A percentile compares a stretch with the other conserved stretches of the same genome.
Evolutionary conservation across 2,113 vertebrate genomes (phyloP).

Genomic region (Saiga tatarica): DNA sequence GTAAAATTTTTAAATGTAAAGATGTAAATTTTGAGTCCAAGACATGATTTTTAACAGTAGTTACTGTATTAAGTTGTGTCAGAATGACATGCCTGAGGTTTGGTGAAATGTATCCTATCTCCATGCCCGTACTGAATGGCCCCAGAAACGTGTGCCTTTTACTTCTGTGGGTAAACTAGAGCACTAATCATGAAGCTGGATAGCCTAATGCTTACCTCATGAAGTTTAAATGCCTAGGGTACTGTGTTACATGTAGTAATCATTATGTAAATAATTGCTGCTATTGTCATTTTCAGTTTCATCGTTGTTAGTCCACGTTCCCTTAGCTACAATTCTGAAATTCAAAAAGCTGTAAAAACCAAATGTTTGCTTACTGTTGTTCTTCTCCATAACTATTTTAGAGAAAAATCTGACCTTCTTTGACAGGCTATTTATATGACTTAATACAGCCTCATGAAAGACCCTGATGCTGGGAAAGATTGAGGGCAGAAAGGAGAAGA

Average conservation of each 20-base stretch:
- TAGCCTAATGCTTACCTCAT: neutral
- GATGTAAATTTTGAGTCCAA: neutral
- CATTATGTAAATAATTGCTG: neutral
- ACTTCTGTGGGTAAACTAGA: neutral
- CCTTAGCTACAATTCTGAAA: conserved; percentile 14
- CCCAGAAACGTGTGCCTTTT: neutral
- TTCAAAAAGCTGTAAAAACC: neutral
- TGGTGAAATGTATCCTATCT: neutral
- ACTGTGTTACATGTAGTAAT: neutral
- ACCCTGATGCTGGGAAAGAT: neutral
- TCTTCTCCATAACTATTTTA: neutral
- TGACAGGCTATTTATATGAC: neutral
- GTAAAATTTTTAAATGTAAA: neutral
- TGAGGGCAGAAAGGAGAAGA: neutral
- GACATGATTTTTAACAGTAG: neutral
- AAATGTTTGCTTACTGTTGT: neutral
- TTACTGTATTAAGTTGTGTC: neutral
- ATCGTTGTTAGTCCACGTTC: neutral
- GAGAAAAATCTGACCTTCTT: neutral
- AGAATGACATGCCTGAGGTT: neutral
- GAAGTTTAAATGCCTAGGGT: neutral
- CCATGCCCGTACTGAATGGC: neutral
- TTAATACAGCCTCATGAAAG: neutral
- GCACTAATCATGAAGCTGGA: neutral
- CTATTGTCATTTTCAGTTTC: neutral